Conservation (phyloP, 92 coral and sea anemone species). For the Anthopleura xanthogrammica region DNA sequence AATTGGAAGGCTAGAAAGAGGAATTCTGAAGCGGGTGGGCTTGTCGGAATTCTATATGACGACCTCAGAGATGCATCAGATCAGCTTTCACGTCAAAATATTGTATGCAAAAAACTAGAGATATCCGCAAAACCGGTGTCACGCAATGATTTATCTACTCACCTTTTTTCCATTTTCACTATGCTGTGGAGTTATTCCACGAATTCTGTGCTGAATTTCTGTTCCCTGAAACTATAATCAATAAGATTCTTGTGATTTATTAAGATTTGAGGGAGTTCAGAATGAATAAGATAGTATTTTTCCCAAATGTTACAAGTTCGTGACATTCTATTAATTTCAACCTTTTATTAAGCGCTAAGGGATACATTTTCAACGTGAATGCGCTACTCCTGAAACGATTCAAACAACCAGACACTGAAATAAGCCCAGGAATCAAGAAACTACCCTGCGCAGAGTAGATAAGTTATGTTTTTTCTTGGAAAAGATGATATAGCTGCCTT, state of each 20-base stretch:
- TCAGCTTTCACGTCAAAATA: conserved; percentile 32
- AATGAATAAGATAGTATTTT: background rate
- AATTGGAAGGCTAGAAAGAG: conserved; percentile 38
- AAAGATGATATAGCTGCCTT: background rate
- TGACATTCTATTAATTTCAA: conserved; percentile 29
- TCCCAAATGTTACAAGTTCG: background rate
- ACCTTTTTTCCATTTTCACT: conserved; percentile 21
- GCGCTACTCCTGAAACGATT: conserved; percentile 31
- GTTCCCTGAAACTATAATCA: conserved; percentile 18
- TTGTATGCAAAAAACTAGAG: conserved; percentile 10
- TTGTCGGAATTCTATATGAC: conserved; percentile 44
- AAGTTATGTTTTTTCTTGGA: conserved; percentile 8
- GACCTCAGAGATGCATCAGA: conserved; percentile 52
- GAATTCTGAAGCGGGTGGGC: conserved; percentile 45
- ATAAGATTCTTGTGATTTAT: background rate
- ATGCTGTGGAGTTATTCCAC: conserved; percentile 16
- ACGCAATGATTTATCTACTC: conserved; percentile 26
- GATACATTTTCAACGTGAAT: conserved; percentile 31
- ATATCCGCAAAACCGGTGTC: conserved; percentile 8
- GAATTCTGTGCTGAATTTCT: conserved; percentile 18
- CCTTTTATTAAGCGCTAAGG: background rate
- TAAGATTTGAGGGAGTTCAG: background rate
- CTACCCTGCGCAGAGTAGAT: conserved; percentile 6
- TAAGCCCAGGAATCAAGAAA: conserved; percentile 16
- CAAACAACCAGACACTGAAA: conserved; percentile 7